Conservation (phyloP, 2,888 invertebrate genomes). For the Hyppa rectilinea region DNA sequence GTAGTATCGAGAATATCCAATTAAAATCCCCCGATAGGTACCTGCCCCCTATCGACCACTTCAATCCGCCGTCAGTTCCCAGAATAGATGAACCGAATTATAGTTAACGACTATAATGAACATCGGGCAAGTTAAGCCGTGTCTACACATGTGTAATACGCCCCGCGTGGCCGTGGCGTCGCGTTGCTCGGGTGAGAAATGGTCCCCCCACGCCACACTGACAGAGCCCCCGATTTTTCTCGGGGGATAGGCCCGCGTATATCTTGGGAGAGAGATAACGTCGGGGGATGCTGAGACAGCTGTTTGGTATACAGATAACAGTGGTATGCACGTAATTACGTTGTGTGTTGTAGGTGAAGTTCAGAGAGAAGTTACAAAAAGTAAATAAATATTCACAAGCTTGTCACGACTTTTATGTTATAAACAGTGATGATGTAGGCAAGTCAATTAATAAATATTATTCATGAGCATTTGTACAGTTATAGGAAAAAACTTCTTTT, state of each 20-base stretch:
- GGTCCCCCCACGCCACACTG: slow-evolving; percentile 76
- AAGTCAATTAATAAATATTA: background rate
- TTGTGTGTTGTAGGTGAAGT: slow-evolving; percentile 33
- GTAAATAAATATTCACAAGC: background rate
- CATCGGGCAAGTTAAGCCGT: slow-evolving; percentile 63
- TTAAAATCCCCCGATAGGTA: slow-evolving; percentile 27
- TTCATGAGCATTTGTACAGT: background rate
- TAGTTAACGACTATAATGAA: slow-evolving; percentile 69
- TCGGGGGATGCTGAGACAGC: slow-evolving; percentile 73
- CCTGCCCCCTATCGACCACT: slow-evolving; percentile 18
- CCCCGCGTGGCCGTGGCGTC: slow-evolving; percentile 67
- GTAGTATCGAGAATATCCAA: slow-evolving; percentile 19
- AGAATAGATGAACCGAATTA: slow-evolving; percentile 59
- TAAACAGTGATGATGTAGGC: background rate
- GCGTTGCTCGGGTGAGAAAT: slow-evolving; percentile 76
- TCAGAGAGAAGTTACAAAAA: no score
- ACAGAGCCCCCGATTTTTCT: slow-evolving; percentile 82
- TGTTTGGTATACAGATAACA: slow-evolving; percentile 68
- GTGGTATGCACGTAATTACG: slow-evolving; percentile 59
- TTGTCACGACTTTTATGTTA: background rate
- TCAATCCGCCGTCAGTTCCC: slow-evolving; percentile 28
- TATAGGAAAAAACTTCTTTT: background rate
- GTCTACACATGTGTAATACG: slow-evolving; percentile 75
- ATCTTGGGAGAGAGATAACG: slow-evolving; percentile 76
- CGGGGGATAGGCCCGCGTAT: slow-evolving; percentile 79